Evolutionary conservation across 2,888 invertebrate species (phyloP), one percentile per base, ranked within the genome.

Genomic region (Orchestes rusci): DNA sequence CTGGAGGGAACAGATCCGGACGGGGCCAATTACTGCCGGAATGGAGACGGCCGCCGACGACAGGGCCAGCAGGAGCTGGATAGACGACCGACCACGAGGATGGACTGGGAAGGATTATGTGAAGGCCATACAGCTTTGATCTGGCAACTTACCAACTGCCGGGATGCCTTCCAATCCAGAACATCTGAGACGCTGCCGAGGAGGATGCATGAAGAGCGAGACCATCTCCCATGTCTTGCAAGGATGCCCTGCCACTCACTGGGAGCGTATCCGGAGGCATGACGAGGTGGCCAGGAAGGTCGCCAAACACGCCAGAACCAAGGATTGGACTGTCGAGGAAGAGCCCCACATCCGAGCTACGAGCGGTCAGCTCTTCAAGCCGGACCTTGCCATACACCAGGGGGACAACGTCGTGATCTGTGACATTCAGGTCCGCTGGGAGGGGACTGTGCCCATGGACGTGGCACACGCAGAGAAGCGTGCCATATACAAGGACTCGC

Each of bases 91-190:
- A 4, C 59, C 60, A 1, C 31, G 40, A 1, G 56, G 44, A 20
- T 61, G 58, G 59, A 43, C 48, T 1, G 57, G 59, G 0, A 3
- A 31, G 0, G 57, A 60, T 29, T 60, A 49, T 33, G 51, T 59
- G 2, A 48, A 45, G 5, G 57, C 60, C 0, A 34, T 60, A 1
- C 58, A 59, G 33, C 51, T 63, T 2, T 16, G 57, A 5, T 55
- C 53, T 1, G n/a, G n/a, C n/a, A 57, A 57, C 39, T 48, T 59
- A 4, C 59, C 60, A 3, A 58, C 59, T 0, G 45, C 39, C n/a
- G 59, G 58, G 1, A 55, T 60, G 4, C 56, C 56, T 18, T 59
- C 58, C 1, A 59, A 60, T 39, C 61, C 59, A 4, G 37, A 48
- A 2, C 44, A 39, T 20, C 28, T 16, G n/a, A 2, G 28, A 16